phyloP scores from a whole-genome alignment of 1,140 invertebrate species.

The Antheraea pernyi region DNA sequence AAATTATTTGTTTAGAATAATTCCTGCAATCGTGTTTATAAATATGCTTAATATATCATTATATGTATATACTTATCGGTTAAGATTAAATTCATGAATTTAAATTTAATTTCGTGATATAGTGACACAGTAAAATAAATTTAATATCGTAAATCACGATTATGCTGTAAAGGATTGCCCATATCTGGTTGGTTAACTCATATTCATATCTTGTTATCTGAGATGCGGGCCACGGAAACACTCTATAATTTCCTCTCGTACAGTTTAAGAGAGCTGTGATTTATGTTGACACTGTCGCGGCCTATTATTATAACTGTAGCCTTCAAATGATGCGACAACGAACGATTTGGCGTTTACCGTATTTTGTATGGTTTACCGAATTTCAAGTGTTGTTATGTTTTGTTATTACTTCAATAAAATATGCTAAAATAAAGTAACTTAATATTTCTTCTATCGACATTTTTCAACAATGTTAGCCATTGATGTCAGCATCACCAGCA shows the following conservation, averaged over 20 bases:
- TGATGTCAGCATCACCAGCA: too few species aligned
- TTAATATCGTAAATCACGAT: not conserved
- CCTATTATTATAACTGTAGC: slow-evolving; percentile 18
- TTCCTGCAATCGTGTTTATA: too few species aligned
- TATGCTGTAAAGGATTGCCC: slow-evolving; percentile 10
- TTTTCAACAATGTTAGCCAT: too few species aligned
- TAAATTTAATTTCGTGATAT: not conserved
- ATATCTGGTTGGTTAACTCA: slow-evolving; percentile 25
- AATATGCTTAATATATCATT: too few species aligned
- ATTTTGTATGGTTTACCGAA: not conserved
- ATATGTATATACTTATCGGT: not conserved
- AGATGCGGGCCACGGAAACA: slow-evolving; percentile 63
- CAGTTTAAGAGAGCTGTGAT: slow-evolving; percentile 43
- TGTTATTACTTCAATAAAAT: too few species aligned
- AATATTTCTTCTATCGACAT: too few species aligned
- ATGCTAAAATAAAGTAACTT: too few species aligned
- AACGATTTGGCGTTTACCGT: slow-evolving; percentile 1
- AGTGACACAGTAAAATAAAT: slow-evolving; percentile 3
- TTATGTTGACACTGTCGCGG: slow-evolving; percentile 48
- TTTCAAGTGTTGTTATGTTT: not conserved
- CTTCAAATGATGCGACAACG: not conserved
- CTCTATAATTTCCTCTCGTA: slow-evolving; percentile 53
- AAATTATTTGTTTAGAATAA: too few species aligned
- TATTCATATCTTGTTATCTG: slow-evolving; percentile 35
- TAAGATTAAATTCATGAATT: slow-evolving; percentile 1